A percentile compares a stretch with the other conserved stretches of the same genome.
These are phyloP conservation scores for Conchocele bisecta DNA, from an alignment of 2,888 invertebrate species.

Conservation along the genomic window DNA sequence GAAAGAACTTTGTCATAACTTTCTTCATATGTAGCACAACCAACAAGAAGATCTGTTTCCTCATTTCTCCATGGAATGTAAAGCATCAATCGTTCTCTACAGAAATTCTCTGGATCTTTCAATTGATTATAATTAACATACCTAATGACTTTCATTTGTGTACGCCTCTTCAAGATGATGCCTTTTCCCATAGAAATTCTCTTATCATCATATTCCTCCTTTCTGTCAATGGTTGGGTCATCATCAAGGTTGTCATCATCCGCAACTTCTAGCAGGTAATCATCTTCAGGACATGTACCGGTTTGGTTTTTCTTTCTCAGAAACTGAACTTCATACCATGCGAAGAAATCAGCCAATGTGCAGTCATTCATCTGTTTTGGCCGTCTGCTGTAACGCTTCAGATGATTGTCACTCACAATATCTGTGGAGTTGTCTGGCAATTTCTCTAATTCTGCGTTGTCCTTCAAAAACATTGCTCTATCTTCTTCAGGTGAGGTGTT, in stretches of 20 bases:
- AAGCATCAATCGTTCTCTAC: slow-evolving; percentile 69
- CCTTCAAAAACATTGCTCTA: slow-evolving; percentile 39
- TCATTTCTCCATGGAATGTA: slow-evolving; percentile 71
- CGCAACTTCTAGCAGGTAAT: slow-evolving; percentile 25
- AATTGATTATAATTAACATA: slow-evolving; percentile 29
- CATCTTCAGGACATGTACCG: no score
- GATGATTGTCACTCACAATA: slow-evolving; percentile 39
- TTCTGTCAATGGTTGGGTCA: no score
- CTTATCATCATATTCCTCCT: no score
- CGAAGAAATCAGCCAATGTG: slow-evolving; percentile 48
- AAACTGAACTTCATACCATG: slow-evolving; percentile 44
- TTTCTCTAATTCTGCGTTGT: slow-evolving; percentile 18
- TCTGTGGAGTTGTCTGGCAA: slow-evolving; percentile 36
- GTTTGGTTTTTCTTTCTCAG: neutral
- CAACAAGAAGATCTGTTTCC: slow-evolving; percentile 38
- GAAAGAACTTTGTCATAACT: slow-evolving; percentile 22
- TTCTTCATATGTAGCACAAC: slow-evolving; percentile 25
- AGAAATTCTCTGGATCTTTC: slow-evolving; percentile 62
- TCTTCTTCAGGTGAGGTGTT: slow-evolving; percentile 35
- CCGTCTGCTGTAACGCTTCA: slow-evolving; percentile 45
- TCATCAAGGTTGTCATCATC: slow-evolving; percentile 14
- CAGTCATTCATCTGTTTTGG: slow-evolving; percentile 23
- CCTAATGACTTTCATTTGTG: slow-evolving; percentile 28
- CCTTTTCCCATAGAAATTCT: no score
- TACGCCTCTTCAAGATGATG: slow-evolving; percentile 10